A percentile compares a stretch with the other conserved stretches of the same genome.
Evolutionary conservation across 2,888 invertebrate species (phyloP).

Genomic region (Lathronympha strigana): DNA sequence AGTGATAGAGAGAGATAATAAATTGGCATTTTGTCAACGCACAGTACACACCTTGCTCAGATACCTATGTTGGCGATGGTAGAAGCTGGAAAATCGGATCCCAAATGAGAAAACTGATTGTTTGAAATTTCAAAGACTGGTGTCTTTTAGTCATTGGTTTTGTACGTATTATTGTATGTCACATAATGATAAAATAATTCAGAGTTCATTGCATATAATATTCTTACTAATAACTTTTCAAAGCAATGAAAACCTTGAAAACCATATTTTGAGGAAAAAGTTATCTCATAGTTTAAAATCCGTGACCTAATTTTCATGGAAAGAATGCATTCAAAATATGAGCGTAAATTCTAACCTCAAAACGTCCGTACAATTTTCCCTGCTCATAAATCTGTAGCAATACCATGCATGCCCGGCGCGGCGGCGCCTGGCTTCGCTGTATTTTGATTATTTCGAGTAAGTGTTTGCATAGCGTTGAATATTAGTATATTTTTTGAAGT

Average conservation of each 20-base stretch:
- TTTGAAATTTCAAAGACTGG: no score
- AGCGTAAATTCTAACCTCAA: conserved; percentile 11
- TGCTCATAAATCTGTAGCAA: conserved; percentile 4
- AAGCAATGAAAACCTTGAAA: not conserved
- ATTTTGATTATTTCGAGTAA: conserved; percentile 29
- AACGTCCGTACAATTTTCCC: conserved; percentile 12
- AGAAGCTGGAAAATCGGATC: no score
- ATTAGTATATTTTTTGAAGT: no score
- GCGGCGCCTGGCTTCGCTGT: conserved; percentile 20
- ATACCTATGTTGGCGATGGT: no score
- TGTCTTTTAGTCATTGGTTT: no score
- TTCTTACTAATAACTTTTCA: not conserved
- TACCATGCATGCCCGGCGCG: conserved; percentile 7
- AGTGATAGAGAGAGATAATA: no score
- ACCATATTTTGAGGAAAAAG: not conserved
- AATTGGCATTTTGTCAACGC: no score
- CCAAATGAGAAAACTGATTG: no score
- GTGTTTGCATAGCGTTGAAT: conserved; percentile 15
- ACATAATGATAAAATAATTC: no score
- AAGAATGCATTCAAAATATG: conserved; percentile 5
- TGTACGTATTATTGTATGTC: no score
- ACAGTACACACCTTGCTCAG: no score
- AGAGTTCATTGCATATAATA: no score
- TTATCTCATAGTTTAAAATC: not conserved
- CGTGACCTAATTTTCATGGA: not conserved